Percentiles rank a stretch among this genome's conserved stretches.
Conservation (phyloP, 2,888 invertebrate species). For the Harpalus rubripes region DNA sequence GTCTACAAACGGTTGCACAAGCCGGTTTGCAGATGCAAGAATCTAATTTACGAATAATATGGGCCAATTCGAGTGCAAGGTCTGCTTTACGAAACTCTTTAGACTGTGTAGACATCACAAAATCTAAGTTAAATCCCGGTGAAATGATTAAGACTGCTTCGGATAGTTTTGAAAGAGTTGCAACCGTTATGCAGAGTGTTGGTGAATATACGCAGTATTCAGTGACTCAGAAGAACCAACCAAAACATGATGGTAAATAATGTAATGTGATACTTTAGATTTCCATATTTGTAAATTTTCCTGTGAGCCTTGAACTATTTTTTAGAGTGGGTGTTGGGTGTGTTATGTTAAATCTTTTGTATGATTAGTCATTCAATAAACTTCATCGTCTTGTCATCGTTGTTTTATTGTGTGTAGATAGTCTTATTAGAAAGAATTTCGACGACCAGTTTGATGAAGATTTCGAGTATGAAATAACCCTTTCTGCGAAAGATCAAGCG, state of each 20-base stretch:
- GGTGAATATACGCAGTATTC: constrained; percentile 79
- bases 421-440: constrained; percentile 69
- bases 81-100: constrained; percentile 15
- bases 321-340: constrained; percentile 47
- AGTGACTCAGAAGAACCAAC: not conserved
- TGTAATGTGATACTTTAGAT: constrained; percentile 14
- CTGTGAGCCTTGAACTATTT: constrained; percentile 52
- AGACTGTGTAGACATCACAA: constrained; percentile 71
- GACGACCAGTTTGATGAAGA: constrained; percentile 61
- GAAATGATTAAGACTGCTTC: constrained; percentile 76
- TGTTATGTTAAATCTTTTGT: constrained; percentile 33
- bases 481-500: constrained; percentile 78
- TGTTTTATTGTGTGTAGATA: not conserved
- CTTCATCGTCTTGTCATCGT: constrained; percentile 13
- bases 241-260: constrained; percentile 28
- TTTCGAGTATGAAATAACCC: constrained; percentile 77
- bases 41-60: constrained; percentile 80
- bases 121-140: constrained; percentile 68
- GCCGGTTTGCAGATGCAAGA: constrained; percentile 84
- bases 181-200: constrained; percentile 86
- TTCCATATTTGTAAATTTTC: constrained; percentile 31
- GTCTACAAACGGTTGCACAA: constrained; percentile 84
- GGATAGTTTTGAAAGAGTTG: constrained; percentile 82
- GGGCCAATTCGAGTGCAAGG: constrained; percentile 79
- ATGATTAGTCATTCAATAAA: constrained; percentile 26